Conservation (phyloP, 2,113 vertebrate genomes). For the Mirounga angustirostris region DNA sequence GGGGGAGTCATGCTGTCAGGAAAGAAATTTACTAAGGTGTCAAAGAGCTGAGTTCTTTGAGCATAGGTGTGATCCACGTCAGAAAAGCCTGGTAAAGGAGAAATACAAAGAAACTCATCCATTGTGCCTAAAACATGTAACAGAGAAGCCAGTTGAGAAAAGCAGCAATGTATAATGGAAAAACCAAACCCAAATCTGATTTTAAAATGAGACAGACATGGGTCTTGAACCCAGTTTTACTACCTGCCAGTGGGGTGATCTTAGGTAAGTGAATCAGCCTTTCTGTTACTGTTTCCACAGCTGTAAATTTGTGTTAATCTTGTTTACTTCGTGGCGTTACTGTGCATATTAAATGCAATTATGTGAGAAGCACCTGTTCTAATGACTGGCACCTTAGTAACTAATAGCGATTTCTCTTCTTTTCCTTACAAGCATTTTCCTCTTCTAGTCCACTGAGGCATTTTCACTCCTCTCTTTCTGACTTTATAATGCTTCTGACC, state of each 20-base stretch:
- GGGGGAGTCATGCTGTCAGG: constrained; percentile 99
- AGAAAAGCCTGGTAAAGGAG: constrained; percentile 92
- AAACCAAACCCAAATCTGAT: constrained; percentile 6
- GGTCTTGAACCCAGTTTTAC: not conserved
- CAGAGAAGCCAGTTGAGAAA: not conserved
- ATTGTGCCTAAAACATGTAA: constrained; percentile 41
- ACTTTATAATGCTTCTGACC: constrained; percentile 9
- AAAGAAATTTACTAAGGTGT: constrained; percentile 99
- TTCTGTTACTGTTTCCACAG: not conserved
- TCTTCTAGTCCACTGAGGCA: constrained; percentile 6
- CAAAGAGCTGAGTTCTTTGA: constrained; percentile 98
- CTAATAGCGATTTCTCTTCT: not conserved
- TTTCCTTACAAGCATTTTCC: not conserved
- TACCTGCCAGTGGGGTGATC: not conserved
- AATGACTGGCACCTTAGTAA: not conserved
- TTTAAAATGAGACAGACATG: not conserved
- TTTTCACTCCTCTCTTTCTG: not conserved
- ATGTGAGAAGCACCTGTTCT: not conserved
- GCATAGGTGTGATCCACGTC: constrained; percentile 98
- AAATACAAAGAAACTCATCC: constrained; percentile 64
- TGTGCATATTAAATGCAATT: not conserved
- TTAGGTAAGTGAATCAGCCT: not conserved
- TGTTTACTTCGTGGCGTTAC: not conserved
- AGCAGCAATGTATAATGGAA: not conserved
- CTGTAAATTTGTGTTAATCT: not conserved